phyloP scores from a whole-genome alignment of 2,113 vertebrate species.

The Crotalus helleri region DNA sequence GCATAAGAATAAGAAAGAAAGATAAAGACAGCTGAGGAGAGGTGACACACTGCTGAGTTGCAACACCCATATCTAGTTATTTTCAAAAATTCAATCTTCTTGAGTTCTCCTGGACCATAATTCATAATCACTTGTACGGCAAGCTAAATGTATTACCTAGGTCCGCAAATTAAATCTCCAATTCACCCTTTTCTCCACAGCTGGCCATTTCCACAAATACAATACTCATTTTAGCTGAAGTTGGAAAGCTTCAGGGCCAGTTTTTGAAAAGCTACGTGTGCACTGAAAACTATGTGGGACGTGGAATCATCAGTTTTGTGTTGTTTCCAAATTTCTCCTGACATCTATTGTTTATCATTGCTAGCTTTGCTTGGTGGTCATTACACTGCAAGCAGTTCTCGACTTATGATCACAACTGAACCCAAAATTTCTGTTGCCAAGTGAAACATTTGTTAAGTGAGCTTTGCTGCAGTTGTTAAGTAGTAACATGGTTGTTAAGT shows the following conservation, averaged over 20 bases:
- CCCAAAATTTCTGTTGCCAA: neutral
- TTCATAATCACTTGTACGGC: neutral
- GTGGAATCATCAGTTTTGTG: neutral
- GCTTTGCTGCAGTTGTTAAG: neutral
- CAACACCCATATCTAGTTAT: neutral
- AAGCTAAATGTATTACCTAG: neutral
- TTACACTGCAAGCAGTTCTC: neutral
- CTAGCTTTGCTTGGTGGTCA: neutral
- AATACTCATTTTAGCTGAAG: neutral
- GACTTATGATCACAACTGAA: accelerated
- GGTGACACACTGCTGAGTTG: neutral
- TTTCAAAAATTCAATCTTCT: conserved; percentile 1
- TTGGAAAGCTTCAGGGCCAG: neutral
- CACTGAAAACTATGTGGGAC: neutral
- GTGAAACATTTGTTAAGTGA: neutral
- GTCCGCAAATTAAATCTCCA: neutral
- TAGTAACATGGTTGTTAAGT: too few relatives aligned
- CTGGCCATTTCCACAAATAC: neutral
- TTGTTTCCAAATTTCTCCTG: neutral
- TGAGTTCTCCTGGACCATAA: neutral
- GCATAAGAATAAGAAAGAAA: conserved; percentile 20
- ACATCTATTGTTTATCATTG: neutral
- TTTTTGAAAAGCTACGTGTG: neutral
- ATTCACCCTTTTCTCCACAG: neutral
- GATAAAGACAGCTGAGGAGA: neutral